Evolutionary conservation across 92 coral and sea anemone species (phyloP).

Genomic region (Epizoanthus ramosus): DNA sequence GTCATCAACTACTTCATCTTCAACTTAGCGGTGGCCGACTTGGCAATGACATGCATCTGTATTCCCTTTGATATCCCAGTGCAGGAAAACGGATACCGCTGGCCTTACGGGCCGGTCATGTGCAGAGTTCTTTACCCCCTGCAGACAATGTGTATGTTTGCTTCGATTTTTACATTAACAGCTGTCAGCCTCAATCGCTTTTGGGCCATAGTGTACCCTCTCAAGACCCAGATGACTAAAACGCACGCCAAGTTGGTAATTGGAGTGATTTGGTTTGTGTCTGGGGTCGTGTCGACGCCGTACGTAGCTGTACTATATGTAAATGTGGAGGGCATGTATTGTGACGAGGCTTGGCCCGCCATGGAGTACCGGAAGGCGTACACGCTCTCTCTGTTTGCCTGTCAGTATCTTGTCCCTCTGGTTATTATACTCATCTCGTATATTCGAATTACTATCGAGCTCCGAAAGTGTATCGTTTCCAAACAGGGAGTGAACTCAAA

Average conservation of each 20-base stretch:
- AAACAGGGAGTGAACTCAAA: constrained; percentile 58
- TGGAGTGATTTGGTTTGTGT: constrained; percentile 69
- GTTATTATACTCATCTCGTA: constrained; percentile 71
- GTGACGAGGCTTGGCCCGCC: constrained; percentile 82
- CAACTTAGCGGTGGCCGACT: constrained; percentile 91
- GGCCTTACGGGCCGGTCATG: constrained; percentile 90
- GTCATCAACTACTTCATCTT: constrained; percentile 94
- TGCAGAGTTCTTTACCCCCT: constrained; percentile 86
- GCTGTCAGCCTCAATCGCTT: constrained; percentile 93
- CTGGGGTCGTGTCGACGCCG: constrained; percentile 63
- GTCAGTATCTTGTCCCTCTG: constrained; percentile 86
- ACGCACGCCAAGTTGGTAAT: constrained; percentile 59
- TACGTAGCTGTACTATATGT: constrained; percentile 64
- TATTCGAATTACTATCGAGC: constrained; percentile 77
- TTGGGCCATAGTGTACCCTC: constrained; percentile 94
- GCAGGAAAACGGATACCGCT: constrained; percentile 77
- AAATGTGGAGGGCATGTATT: constrained; percentile 35
- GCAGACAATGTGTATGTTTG: constrained; percentile 89
- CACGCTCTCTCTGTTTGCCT: constrained; percentile 75
- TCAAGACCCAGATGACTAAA: constrained; percentile 77
- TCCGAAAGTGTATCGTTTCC: constrained; percentile 60
- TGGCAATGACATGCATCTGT: constrained; percentile 87
- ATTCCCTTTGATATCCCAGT: constrained; percentile 95
- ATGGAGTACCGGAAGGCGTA: constrained; percentile 68
- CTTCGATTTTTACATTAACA: constrained; percentile 88